These are phyloP conservation scores for Manduca sexta DNA, from an alignment of 1,140 invertebrate species.

Conservation along the genomic window DNA sequence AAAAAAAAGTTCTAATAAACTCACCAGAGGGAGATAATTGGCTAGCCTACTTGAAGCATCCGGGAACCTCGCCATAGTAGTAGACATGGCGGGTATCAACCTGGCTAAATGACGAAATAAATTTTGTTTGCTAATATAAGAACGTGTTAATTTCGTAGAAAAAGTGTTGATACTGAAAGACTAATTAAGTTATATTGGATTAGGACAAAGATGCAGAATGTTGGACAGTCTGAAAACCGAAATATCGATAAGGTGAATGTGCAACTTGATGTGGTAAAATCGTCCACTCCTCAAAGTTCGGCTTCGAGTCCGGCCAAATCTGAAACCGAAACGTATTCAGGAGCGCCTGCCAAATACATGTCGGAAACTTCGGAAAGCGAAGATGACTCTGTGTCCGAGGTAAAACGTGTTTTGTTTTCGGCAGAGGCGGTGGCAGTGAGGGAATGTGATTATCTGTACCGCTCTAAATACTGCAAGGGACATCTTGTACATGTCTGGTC, in stretches of 20 bases:
- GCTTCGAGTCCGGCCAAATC: constrained; percentile 80
- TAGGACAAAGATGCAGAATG: constrained; percentile 92
- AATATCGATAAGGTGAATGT: constrained; percentile 82
- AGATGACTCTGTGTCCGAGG: constrained; percentile 94
- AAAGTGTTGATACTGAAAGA: constrained; percentile 73
- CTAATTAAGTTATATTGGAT: constrained; percentile 75
- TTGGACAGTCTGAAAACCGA: constrained; percentile 86
- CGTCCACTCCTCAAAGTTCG: constrained; percentile 73
- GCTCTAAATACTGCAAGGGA: constrained; percentile 70
- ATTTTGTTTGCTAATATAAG: constrained; percentile 72
- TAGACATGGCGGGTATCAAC: constrained; percentile 83
- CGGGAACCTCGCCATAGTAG: constrained; percentile 75
- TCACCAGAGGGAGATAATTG: constrained; percentile 69
- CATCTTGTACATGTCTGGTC: constrained; percentile 65
- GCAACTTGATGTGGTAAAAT: constrained; percentile 74
- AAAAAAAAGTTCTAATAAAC: constrained; percentile 52
- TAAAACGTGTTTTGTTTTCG: constrained; percentile 76
- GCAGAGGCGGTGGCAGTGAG: constrained; percentile 69
- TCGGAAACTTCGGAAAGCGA: constrained; percentile 93
- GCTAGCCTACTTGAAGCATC: constrained; percentile 74
- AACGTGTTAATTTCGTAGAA: constrained; percentile 71
- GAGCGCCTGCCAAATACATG: constrained; percentile 85
- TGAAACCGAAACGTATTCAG: constrained; percentile 84
- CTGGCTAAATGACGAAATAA: constrained; percentile 80
- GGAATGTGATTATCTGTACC: constrained; percentile 71